Percentiles rank a stretch among this genome's conserved stretches.
These are phyloP conservation scores for Philotrypesis tridentata DNA, from an alignment of 1,140 invertebrate genomes.

Conservation along the genomic window DNA sequence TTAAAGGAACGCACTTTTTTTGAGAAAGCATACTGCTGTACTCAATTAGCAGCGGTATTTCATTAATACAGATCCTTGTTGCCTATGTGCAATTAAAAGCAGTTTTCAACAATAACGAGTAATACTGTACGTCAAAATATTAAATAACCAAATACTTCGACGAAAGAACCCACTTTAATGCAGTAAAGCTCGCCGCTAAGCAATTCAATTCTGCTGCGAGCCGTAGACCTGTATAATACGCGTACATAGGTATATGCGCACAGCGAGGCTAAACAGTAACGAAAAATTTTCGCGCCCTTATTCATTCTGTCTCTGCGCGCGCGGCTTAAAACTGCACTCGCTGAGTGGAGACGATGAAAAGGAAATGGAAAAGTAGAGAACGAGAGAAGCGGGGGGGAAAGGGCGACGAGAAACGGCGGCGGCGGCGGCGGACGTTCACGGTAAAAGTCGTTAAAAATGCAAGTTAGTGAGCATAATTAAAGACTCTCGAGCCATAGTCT, in stretches of 20 bases:
- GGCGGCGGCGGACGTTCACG: neutral
- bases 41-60: too few species aligned
- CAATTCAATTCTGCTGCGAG: too few species aligned
- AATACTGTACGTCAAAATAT: too few species aligned
- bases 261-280: too few species aligned
- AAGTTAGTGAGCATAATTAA: constrained; percentile 44
- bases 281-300: neutral
- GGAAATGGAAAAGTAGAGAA: neutral
- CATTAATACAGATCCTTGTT: too few species aligned
- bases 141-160: too few species aligned
- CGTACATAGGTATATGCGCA: neutral
- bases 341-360: neutral
- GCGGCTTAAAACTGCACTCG: neutral
- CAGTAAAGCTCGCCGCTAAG: too few species aligned
- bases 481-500: neutral
- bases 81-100: too few species aligned
- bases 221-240: neutral
- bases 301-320: neutral
- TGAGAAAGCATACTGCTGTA: too few species aligned
- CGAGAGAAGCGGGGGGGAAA: neutral
- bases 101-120: too few species aligned
- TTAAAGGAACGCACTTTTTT: too few species aligned
- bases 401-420: neutral
- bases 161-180: too few species aligned
- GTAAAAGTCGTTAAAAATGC: constrained; percentile 46